phyloP scores from a whole-genome alignment of 2,113 vertebrate genomes.

The Rhagologus leucostigma region DNA sequence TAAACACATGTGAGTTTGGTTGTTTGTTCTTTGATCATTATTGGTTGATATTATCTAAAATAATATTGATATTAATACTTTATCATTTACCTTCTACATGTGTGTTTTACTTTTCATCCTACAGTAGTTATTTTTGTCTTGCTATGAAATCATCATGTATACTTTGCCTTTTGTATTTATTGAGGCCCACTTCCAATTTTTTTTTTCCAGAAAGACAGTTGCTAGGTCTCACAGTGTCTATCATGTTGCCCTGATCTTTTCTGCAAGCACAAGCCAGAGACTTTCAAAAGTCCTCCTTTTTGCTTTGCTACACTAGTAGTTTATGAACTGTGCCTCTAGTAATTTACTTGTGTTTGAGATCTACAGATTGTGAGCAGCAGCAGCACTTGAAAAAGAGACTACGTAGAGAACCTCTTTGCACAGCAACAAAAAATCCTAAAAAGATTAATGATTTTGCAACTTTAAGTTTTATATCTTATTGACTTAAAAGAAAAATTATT shows the following conservation, averaged over 20 bases:
- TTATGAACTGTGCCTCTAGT: background rate
- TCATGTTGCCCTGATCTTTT: background rate
- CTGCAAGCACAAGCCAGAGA: background rate
- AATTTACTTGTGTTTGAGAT: background rate
- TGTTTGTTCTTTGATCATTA: conserved; percentile 44
- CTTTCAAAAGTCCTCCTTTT: background rate
- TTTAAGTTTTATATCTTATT: background rate
- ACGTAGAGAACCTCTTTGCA: background rate
- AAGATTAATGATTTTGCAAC: background rate
- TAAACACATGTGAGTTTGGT: conserved; percentile 48
- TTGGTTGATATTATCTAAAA: background rate
- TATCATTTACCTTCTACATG: background rate
- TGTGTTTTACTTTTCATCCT: background rate
- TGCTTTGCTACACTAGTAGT: background rate
- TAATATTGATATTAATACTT: background rate
- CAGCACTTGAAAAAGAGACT: background rate
- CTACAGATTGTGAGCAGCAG: background rate
- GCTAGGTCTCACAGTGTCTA: background rate
- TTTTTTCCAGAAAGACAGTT: background rate
- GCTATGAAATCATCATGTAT: background rate
- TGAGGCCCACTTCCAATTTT: background rate
- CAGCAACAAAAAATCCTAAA: background rate
- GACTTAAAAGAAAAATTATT: background rate
- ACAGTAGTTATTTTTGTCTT: background rate
- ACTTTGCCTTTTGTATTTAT: background rate